Conservation (phyloP, 2,888 invertebrate genomes). For the Acanthopleura granulata region DNA sequence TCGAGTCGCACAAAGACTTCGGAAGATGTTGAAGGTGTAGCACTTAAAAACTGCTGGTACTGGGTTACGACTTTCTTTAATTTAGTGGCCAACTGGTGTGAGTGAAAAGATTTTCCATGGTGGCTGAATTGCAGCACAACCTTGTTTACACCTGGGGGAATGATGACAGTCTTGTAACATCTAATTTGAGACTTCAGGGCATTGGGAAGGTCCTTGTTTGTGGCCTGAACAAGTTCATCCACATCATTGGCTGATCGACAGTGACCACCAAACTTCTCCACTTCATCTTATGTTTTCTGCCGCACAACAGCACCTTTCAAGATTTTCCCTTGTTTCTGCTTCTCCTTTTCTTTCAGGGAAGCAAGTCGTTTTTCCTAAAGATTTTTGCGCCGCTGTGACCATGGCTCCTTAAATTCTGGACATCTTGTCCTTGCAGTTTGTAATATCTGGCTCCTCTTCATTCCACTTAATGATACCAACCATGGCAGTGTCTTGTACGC, state of each 20-base stretch:
- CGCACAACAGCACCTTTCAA: not conserved
- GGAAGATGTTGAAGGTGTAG: not conserved
- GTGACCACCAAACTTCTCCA: not conserved
- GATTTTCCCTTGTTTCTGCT: not conserved
- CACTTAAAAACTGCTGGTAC: no score
- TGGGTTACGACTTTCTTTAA: no score
- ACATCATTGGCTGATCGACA: constrained; percentile 2
- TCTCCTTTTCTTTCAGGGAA: not conserved
- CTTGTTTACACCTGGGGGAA: constrained; percentile 12
- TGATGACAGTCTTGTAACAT: no score
- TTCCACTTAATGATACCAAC: not conserved
- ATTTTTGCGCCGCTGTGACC: not conserved
- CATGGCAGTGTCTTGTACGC: not conserved
- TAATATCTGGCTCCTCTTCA: no score
- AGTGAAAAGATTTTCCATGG: no score
- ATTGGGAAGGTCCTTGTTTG: not conserved
- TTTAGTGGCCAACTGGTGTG: not conserved
- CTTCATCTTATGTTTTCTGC: constrained; percentile 8
- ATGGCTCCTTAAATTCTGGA: not conserved
- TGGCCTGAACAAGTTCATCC: not conserved
- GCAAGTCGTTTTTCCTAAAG: not conserved
- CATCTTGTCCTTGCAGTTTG: no score
- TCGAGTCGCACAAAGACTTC: not conserved
- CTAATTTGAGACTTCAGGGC: no score
- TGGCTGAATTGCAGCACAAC: not conserved